These are phyloP conservation scores for Antennarius striatus DNA, from an alignment of 2,113 vertebrate species.

Conservation along the genomic window DNA sequence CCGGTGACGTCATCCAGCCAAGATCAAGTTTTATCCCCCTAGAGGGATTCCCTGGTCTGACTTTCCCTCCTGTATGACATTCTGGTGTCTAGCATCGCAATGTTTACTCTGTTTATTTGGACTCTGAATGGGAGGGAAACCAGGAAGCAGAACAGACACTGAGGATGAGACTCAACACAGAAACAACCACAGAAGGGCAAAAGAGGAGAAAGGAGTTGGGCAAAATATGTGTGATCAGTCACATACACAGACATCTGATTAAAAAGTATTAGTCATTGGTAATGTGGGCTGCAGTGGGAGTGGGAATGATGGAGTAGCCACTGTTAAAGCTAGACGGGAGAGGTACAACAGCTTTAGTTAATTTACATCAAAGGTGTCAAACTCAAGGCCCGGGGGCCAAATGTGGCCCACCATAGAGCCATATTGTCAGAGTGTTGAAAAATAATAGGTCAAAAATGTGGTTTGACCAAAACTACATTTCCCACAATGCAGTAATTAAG, in stretches of 20 bases:
- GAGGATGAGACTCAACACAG: conserved; percentile 55
- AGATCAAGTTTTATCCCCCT: conserved; percentile 18
- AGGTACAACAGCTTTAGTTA: conserved; percentile 28
- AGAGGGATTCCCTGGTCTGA: conserved; percentile 55
- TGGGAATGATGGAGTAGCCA: conserved; percentile 37
- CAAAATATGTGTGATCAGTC: conserved; percentile 17
- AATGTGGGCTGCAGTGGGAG: neutral
- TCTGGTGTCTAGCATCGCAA: conserved; percentile 5
- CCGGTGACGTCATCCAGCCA: conserved; percentile 7
- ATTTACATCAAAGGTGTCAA: too few relatives aligned
- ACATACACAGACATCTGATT: conserved; percentile 13
- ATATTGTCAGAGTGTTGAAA: too few relatives aligned
- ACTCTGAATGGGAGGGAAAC: conserved; percentile 30
- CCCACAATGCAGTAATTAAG: too few relatives aligned
- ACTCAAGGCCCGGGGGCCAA: too few relatives aligned
- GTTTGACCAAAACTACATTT: too few relatives aligned
- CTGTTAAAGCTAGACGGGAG: conserved; percentile 25
- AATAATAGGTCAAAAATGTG: too few relatives aligned
- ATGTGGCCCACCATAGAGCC: too few relatives aligned
- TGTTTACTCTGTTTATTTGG: conserved; percentile 39
- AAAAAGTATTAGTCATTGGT: neutral
- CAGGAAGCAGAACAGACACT: conserved; percentile 64
- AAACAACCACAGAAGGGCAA: conserved; percentile 16
- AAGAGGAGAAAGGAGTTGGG: conserved; percentile 36
- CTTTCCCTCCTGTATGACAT: conserved; percentile 15